Base-by-base conservation (phyloP, 2,113 vertebrate species). In the Plecturocebus donacophilus region DNA sequence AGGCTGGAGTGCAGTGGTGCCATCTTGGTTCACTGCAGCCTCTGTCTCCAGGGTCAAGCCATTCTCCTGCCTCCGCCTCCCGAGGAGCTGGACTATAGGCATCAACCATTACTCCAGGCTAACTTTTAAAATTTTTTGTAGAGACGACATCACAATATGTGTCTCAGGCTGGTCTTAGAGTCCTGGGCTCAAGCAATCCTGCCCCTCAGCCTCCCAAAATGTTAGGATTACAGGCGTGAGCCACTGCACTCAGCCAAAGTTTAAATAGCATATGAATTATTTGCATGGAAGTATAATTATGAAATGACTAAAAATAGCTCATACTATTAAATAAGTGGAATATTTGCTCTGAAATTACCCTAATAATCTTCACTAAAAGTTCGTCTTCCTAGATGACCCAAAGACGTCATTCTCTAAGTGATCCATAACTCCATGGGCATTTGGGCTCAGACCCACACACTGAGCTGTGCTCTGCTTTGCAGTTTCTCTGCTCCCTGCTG, bases 251-350 rank as follows among this genome's bases (percentile, higher is more conserved):
- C 54, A 56, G 54, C 54, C 54, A 61, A 42, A 13, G 16, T 84
- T 91, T 93, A 93, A 98, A 96, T 89, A 96, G 87, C 76, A 56
- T 54, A 86, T 77, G 94, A 97, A 91, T 87, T 47, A 64, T 90
- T 81, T 49, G 92, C 87, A 42, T 0, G 32, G 79, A 96, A 71
- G 84, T 70, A 56, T 81, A 84, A 87, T 90, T 92, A 85, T 92
- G 58, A 84, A 75, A 10, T 42, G 47, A 81, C 79, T 91, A 47
- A 73, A 91, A 88, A 83, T 71, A 81, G n/a, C 82, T 40, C 30
- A 14, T 52, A 8, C 42, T 75, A 42, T 83, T 49, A 52, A 58
- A 38, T 45, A 38, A 75, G 70, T 52, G 79, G 54, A 17, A 68
- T 84, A 70, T 90, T 73, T 47, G 85, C 54, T 90, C 77, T 87